Evolutionary conservation across 2,888 invertebrate genomes (phyloP).

Genomic region (Philonicus albiceps): DNA sequence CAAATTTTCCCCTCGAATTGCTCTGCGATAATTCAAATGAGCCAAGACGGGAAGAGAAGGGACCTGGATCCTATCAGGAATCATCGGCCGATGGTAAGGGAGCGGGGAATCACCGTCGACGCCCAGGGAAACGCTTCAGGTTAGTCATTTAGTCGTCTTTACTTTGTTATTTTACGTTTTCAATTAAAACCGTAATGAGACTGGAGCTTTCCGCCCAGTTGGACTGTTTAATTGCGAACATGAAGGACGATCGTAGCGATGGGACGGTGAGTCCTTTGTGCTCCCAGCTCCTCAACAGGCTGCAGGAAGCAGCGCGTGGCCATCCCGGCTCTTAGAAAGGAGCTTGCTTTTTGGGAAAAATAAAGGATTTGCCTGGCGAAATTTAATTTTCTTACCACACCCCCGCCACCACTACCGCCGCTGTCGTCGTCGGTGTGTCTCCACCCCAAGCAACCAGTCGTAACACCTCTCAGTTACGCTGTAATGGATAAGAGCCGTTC

Average conservation of each 20-base stretch:
- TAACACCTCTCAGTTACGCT: background rate
- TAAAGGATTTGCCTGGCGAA: background rate
- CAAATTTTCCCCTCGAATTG: background rate
- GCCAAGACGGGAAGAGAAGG: background rate
- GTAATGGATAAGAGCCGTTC: background rate
- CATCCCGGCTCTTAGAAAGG: background rate
- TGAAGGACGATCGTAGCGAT: background rate
- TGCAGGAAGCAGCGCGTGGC: background rate
- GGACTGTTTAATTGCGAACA: slow-evolving; percentile 21
- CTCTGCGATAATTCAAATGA: slow-evolving; percentile 17
- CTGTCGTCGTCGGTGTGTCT: too few species aligned
- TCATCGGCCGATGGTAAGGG: background rate
- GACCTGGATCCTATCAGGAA: background rate
- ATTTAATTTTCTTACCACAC: background rate
- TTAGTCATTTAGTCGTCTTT: slow-evolving; percentile 28
- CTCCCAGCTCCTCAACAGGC: background rate
- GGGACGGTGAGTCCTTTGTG: background rate
- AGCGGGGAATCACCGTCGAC: background rate
- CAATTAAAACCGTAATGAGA: slow-evolving; percentile 19
- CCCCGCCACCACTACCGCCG: background rate
- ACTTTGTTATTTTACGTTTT: slow-evolving; percentile 31
- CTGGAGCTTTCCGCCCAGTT: slow-evolving; percentile 11
- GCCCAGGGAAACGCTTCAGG: background rate
- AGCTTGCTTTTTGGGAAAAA: background rate
- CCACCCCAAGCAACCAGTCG: too few species aligned